These are phyloP conservation scores for Lasioglossum morio DNA, from an alignment of 2,888 invertebrate genomes.

Conservation along the genomic window DNA sequence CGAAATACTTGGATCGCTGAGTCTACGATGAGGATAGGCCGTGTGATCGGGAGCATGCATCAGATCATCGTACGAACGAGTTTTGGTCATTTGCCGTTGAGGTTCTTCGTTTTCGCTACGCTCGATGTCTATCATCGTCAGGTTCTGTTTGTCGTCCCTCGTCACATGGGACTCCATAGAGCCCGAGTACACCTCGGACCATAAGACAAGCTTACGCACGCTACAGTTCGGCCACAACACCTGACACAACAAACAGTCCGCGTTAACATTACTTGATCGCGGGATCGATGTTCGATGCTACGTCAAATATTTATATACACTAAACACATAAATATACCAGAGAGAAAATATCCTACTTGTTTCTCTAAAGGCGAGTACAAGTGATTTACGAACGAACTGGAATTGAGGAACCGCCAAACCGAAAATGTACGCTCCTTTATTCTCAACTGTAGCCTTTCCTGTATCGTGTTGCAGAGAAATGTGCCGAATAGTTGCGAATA, in stretches of 20 bases:
- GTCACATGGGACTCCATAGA: constrained; percentile 81
- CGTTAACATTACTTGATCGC: background rate
- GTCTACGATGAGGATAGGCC: constrained; percentile 88
- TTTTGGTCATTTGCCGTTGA: constrained; percentile 90
- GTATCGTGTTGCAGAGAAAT: constrained; percentile 95
- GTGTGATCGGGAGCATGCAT: constrained; percentile 88
- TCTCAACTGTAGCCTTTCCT: constrained; percentile 89
- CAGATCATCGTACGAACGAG: constrained; percentile 94
- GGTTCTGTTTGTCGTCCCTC: constrained; percentile 84
- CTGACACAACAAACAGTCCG: constrained; percentile 83
- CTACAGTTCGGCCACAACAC: constrained; percentile 95
- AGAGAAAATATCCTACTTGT: constrained; percentile 84
- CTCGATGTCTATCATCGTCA: constrained; percentile 81
- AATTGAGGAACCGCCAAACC: constrained; percentile 94
- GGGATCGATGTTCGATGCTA: background rate
- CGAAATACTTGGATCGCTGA: constrained; percentile 94
- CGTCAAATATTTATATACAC: background rate
- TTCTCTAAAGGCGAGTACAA: constrained; percentile 88
- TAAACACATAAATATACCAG: background rate
- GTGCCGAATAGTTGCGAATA: constrained; percentile 99
- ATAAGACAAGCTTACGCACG: constrained; percentile 92
- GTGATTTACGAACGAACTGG: constrained; percentile 93
- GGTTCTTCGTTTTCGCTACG: constrained; percentile 81
- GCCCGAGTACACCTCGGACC: constrained; percentile 94
- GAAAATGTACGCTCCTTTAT: constrained; percentile 91